Evolutionary conservation across 2,113 vertebrate species (phyloP), one percentile per base, ranked within the genome.

Genomic region (Nycticryphes semicollaris): DNA sequence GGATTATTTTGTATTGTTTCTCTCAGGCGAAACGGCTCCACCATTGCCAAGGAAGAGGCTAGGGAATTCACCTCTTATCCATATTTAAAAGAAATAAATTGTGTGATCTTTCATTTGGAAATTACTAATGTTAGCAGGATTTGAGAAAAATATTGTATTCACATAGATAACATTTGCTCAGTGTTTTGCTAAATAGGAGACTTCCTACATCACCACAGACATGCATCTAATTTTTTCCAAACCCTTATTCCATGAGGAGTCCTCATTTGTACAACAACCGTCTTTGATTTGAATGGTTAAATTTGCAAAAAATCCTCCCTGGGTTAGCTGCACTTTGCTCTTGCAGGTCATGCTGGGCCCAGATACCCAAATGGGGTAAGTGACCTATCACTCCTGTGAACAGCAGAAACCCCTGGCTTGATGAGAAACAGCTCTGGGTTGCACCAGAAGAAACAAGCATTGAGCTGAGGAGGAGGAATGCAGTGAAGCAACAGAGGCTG

Each of bases 161-260:
- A 14, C 3, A 3, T 19, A 37, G 48, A 79, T 33, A 12, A 60
- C 45, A 53, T 35, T 72, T 88, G 43, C 1, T 0, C n/a, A 47
- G 59, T 3, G 0, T 85, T 88, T 73, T 59, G 45, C 12, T 43
- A 25, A 51, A 20, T 3, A 81, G 41, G 25, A 85, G 31, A 33
- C 33, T 82, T 75, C 86, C 2, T 1, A 3, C 33, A 60, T 72
- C 0, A 0, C 35, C 48, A 67, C 17, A 1, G 6, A 45, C 14
- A 31, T 5, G 35, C 23, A 57, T 24, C 59, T 74, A 7, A 14
- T 39, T 53, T 93, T 67, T 90, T 51, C 43, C 50, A 75, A 72
- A 79, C 6, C 14, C 15, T 59, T 51, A 57, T 19, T 22, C 8
- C 27, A 7, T 53, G 25, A 92, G 15, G 10, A 86, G 7, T 56